Base-by-base conservation (phyloP, 92 coral and sea anemone species). In the Zoanthus gigantus region DNA sequence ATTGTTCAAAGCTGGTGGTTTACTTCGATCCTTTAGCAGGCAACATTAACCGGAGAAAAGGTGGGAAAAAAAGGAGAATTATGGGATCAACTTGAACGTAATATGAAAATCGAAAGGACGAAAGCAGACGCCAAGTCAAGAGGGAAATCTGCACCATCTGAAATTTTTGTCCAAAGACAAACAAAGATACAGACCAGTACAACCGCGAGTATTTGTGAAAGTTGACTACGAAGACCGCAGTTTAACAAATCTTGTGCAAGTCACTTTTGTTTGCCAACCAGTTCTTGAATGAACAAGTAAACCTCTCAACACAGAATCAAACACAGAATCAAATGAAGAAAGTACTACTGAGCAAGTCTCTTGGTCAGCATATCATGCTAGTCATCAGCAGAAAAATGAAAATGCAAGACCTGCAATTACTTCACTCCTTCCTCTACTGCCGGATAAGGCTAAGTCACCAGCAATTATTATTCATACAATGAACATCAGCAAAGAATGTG, bases 401-500 rank as follows among this genome's bases (percentile, higher is more conserved):
- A 45, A 42, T 53, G 65, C 69, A 6, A 50, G 56, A 10, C 47
- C 83, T 53, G 83, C 83, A 14, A 28, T 78, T 46, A 78, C 83
- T n/a, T 58, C 83, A n/a, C 83, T 78, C 46, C 61, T 78, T 42
- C 83, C 83, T 54, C 16, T 78, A 63, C 56, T 78, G 9, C 29
- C 50, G 9, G 83, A 78, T 9, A 50, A 78, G 67, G 69, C 83
- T 46, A 63, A 78, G 12, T 12, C 83, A 16, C 83, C 69, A 15
- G 83, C 83, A 78, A 78, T 78, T 58, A 54, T 78, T 29, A 78
- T 46, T 6, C 83, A 78, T 78, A 63, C 65, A 17, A 78, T 78
- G 66, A 63, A 78, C 60, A 32, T 78, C 5, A 15, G 50, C 3
- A 30, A 63, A 44, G 83, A 78, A 44, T 12, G 65, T 16, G 56